Conservation (phyloP, 92 coral and sea anemone species). For the Paramuricea clavata region DNA sequence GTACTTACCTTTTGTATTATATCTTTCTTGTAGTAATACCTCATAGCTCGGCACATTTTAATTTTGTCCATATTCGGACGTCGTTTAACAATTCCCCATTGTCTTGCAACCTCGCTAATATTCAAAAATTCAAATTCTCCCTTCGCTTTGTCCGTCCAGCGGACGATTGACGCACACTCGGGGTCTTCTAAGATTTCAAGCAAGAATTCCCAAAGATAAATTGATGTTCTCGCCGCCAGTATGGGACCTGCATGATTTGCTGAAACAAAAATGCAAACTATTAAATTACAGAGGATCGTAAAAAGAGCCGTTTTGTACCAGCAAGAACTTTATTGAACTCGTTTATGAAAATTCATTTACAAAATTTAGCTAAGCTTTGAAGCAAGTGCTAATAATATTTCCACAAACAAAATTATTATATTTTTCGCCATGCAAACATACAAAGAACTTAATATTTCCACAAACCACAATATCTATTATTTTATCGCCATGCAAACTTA, state of each 20-base stretch:
- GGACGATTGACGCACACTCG: conserved; percentile 79
- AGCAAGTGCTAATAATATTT: too few relatives aligned
- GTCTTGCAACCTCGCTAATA: conserved; percentile 93
- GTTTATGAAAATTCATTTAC: too few relatives aligned
- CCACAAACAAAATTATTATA: too few relatives aligned
- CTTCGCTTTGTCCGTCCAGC: conserved; percentile 92
- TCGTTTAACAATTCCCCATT: conserved; percentile 96
- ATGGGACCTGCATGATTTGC: conserved; percentile 17
- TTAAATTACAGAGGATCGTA: neutral
- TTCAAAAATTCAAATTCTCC: conserved; percentile 92
- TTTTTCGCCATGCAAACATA: too few relatives aligned
- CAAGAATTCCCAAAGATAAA: conserved; percentile 95
- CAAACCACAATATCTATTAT: too few relatives aligned
- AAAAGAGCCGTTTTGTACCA: too few relatives aligned
- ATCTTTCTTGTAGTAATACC: conserved; percentile 29
- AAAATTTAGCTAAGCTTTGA: too few relatives aligned
- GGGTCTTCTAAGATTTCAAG: conserved; percentile 94
- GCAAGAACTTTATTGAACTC: too few relatives aligned
- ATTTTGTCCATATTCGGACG: conserved; percentile 97
- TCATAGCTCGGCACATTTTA: conserved; percentile 49
- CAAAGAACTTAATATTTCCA: too few relatives aligned
- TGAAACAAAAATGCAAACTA: neutral
- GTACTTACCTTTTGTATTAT: conserved; percentile 24
- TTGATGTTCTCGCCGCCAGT: conserved; percentile 75
- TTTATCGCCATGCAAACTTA: too few relatives aligned